These are phyloP conservation scores for Aporophyla lueneburgensis DNA, from an alignment of 2,888 invertebrate species.

Conservation along the genomic window DNA sequence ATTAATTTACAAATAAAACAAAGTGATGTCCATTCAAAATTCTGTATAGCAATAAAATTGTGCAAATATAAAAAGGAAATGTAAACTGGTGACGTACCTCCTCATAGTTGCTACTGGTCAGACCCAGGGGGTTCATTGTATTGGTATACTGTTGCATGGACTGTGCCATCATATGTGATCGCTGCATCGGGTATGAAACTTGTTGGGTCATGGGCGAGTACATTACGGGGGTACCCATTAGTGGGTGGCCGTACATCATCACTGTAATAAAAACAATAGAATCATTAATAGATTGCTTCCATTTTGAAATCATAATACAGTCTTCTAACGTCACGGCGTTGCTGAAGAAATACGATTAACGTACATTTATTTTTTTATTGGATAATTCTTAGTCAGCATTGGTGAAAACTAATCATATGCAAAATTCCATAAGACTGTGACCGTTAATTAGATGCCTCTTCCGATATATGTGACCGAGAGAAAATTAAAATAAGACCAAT, in stretches of 20 bases:
- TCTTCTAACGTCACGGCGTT: not conserved
- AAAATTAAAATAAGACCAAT: not conserved
- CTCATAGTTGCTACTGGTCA: constrained; percentile 75
- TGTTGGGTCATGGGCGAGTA: constrained; percentile 88
- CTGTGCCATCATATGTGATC: constrained; percentile 63
- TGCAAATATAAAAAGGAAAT: constrained; percentile 4
- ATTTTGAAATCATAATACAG: not conserved
- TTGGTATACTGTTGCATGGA: constrained; percentile 60
- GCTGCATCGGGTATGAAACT: constrained; percentile 68
- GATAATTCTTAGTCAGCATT: not conserved
- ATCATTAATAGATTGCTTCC: not conserved
- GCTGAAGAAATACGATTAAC: not conserved
- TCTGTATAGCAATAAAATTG: constrained; percentile 33
- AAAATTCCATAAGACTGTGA: not conserved
- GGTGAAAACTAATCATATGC: not conserved
- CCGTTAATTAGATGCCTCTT: too few species aligned
- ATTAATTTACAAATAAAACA: constrained; percentile 6
- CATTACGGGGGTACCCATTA: constrained; percentile 89
- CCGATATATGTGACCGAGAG: not conserved
- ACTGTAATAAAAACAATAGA: constrained; percentile 81
- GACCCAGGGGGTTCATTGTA: constrained; percentile 63
- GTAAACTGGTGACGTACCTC: constrained; percentile 72
- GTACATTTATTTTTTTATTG: not conserved
- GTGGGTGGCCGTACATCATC: constrained; percentile 89
- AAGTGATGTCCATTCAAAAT: constrained; percentile 34